Evolutionary conservation across 2,888 invertebrate species (phyloP).

Genomic region (Coenonympha arcania): DNA sequence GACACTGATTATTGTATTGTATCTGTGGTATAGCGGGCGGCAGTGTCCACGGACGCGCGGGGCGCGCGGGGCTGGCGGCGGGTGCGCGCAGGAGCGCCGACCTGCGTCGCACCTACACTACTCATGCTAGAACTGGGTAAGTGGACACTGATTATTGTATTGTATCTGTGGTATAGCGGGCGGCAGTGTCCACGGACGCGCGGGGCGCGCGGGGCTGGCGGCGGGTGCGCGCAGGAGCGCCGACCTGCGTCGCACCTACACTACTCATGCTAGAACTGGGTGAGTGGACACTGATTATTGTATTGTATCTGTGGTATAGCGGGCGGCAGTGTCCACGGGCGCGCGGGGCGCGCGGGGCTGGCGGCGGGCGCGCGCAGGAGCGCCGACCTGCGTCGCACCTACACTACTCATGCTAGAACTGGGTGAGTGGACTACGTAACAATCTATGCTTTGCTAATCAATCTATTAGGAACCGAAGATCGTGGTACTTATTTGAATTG

Average conservation of each 20-base stretch:
- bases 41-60: slow-evolving; percentile 34
- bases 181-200: slow-evolving; percentile 34
- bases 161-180: slow-evolving; percentile 31
- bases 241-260: slow-evolving; percentile 39
- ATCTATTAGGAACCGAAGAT: no score
- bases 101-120: slow-evolving; percentile 39
- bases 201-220: slow-evolving; percentile 31
- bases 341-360: slow-evolving; percentile 29
- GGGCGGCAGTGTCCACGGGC: slow-evolving; percentile 31
- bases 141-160: not conserved
- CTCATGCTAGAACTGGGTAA: slow-evolving; percentile 37
- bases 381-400: slow-evolving; percentile 37
- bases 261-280: slow-evolving; percentile 36
- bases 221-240: slow-evolving; percentile 34
- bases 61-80: slow-evolving; percentile 31
- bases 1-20: no score
- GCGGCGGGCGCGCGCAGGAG: slow-evolving; percentile 38
- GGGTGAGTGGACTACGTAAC: slow-evolving; percentile 35
- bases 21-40: slow-evolving; percentile 30
- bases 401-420: slow-evolving; percentile 34
- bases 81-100: slow-evolving; percentile 37
- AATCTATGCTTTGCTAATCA: no score
- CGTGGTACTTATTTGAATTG: no score
- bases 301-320: no score
- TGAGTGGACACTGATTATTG: slow-evolving; percentile 24